phyloP scores from a whole-genome alignment of 1,140 invertebrate genomes.

The Temnothorax curvispinosus region DNA sequence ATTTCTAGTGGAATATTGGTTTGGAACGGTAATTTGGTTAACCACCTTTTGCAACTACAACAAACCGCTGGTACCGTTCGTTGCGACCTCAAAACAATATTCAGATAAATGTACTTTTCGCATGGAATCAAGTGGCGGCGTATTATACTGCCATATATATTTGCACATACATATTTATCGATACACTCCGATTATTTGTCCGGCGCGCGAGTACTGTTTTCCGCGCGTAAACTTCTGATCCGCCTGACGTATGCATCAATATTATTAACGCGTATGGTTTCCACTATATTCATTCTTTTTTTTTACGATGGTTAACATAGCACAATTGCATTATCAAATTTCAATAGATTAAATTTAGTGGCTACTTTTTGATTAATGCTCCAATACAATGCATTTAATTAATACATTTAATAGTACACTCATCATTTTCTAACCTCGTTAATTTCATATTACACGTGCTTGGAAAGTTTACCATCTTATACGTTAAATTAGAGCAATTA shows the following conservation, averaged over 20 bases:
- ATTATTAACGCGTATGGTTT: slow-evolving; percentile 11
- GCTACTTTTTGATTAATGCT: neutral
- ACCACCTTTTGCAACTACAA: slow-evolving; percentile 23
- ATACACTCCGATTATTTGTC: slow-evolving; percentile 58
- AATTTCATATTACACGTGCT: neutral
- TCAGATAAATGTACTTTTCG: slow-evolving; percentile 60
- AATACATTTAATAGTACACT: neutral
- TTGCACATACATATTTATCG: slow-evolving; percentile 58
- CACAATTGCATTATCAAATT: slow-evolving; percentile 16
- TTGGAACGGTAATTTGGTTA: slow-evolving; percentile 57
- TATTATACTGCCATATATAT: slow-evolving; percentile 58
- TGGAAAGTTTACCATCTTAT: neutral
- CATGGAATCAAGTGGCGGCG: slow-evolving; percentile 52
- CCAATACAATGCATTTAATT: neutral
- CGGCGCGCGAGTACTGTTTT: slow-evolving; percentile 28
- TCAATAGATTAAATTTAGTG: slow-evolving; percentile 18
- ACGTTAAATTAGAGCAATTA: neutral
- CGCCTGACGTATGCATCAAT: slow-evolving; percentile 27
- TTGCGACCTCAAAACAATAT: slow-evolving; percentile 59
- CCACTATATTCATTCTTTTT: neutral
- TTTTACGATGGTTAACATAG: neutral
- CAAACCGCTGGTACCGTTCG: slow-evolving; percentile 44
- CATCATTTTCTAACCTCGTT: neutral
- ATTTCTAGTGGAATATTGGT: slow-evolving; percentile 43
- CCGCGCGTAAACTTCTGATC: slow-evolving; percentile 22